Base-by-base conservation (phyloP, 1,140 invertebrate genomes). In the Ganaspis sp. region DNA sequence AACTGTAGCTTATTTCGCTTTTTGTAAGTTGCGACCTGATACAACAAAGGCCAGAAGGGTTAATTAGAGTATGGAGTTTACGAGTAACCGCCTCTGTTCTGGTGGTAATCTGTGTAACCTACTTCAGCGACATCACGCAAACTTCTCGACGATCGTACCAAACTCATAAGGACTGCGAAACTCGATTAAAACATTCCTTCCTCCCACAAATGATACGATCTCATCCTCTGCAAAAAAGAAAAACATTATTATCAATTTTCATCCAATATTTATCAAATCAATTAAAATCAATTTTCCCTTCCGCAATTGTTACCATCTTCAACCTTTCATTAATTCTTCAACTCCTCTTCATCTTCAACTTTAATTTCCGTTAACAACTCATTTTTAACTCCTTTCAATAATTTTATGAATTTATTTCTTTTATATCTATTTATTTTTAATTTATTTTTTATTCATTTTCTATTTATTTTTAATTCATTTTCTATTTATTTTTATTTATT, bases 21-120 rank as follows among this genome's bases (percentile, higher is more conserved):
- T 64, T 34, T 64, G 58, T 64, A 0, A 29, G 3, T 29, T 26
- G 1, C 5, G 23, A 8, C 58, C 12, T 64, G 15, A 9, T 64
- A 23, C 26, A 29, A 64, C 58, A 64, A 64, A 64, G 58, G 58
- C 23, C 26, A 64, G 58, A 64, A 64, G 26, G 58, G 58, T 64
- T 64, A 64, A 64, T 64, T 64, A 64, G 23, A 29, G 58, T 64
- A 26, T 34, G 23, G 23, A 34, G 58, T 64, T 64, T 64, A 29
- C 58, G 26, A 49, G 45, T 49, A 49, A 49, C 45, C 45, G 45
- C 45, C 45, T 64, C 23, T 64, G 58, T 64, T 64, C 12, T 11
- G 15, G 58, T 29, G 26, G 58, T 64, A 29, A 64, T 64, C 58
- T 64, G 9, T 15, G 58, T 64, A 64, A 64, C 58, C 58, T 64